Conservation (phyloP, 64 coral and sea anemone species). For the Platygyra sinensis region DNA sequence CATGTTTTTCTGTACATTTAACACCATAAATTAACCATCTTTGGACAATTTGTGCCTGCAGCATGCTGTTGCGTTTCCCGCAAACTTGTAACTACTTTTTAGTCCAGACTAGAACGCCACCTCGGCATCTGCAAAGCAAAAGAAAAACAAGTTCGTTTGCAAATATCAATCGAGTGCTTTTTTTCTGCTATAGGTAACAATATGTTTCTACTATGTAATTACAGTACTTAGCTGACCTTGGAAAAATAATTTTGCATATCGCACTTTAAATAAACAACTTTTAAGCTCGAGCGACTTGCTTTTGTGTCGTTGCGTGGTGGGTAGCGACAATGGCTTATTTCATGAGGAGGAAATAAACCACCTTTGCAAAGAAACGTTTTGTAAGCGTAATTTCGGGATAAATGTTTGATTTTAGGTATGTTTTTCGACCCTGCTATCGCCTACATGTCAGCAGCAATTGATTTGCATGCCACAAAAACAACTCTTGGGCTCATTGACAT, state of each 20-base stretch:
- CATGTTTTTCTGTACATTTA: background rate
- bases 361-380: background rate
- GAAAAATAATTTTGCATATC: background rate
- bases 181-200: background rate
- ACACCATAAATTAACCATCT: background rate
- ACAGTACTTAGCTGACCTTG: background rate
- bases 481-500: background rate
- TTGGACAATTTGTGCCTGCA: background rate
- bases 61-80: background rate
- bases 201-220: background rate
- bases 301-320: background rate
- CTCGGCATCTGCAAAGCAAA: background rate
- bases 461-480: constrained; percentile 43
- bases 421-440: background rate
- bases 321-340: background rate
- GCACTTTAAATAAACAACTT: background rate
- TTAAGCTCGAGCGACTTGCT: background rate
- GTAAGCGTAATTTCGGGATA: background rate
- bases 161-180: background rate
- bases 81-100: background rate
- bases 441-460: background rate
- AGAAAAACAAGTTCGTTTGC: no score
- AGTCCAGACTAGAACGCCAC: background rate
- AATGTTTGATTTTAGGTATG: background rate
- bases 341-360: background rate